Evolutionary conservation across 2,113 vertebrate species (phyloP).

Genomic region (Cathartes aura): DNA sequence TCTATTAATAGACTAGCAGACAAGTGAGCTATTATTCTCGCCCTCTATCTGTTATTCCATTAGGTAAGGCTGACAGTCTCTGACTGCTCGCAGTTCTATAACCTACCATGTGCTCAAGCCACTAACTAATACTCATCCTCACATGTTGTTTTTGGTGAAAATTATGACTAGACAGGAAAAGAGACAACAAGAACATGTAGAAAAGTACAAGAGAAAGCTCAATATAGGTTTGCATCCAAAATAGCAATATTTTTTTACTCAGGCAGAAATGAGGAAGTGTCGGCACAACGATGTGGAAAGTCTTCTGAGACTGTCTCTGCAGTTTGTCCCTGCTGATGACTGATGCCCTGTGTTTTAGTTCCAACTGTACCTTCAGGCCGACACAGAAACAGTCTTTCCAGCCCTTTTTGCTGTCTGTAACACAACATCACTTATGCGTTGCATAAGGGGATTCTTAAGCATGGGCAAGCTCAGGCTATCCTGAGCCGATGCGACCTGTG

Average conservation of each 20-base stretch:
- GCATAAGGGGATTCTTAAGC: neutral
- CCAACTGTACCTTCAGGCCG: neutral
- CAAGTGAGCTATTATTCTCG: constrained; percentile 67
- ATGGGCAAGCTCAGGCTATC: neutral
- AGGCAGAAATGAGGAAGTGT: constrained; percentile 41
- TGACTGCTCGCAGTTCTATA: constrained; percentile 6
- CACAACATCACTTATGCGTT: neutral
- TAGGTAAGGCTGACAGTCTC: constrained; percentile 63
- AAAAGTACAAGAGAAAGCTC: neutral
- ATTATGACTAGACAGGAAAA: constrained; percentile 65
- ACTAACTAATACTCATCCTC: constrained; percentile 38
- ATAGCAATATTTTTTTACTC: constrained; percentile 25
- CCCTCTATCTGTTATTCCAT: constrained; percentile 73
- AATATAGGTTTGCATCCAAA: constrained; percentile 26
- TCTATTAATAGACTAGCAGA: constrained; percentile 73
- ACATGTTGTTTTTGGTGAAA: constrained; percentile 58
- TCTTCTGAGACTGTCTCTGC: neutral
- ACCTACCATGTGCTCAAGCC: constrained; percentile 29
- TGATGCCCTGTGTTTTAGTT: neutral
- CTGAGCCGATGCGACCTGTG: neutral
- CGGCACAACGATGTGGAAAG: constrained; percentile 12
- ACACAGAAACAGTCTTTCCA: neutral
- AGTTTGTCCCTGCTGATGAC: neutral
- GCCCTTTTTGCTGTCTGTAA: neutral
- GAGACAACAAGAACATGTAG: constrained; percentile 47